These are phyloP conservation scores for Peucedramus taeniatus DNA, from an alignment of 2,113 vertebrate species.

Conservation along the genomic window DNA sequence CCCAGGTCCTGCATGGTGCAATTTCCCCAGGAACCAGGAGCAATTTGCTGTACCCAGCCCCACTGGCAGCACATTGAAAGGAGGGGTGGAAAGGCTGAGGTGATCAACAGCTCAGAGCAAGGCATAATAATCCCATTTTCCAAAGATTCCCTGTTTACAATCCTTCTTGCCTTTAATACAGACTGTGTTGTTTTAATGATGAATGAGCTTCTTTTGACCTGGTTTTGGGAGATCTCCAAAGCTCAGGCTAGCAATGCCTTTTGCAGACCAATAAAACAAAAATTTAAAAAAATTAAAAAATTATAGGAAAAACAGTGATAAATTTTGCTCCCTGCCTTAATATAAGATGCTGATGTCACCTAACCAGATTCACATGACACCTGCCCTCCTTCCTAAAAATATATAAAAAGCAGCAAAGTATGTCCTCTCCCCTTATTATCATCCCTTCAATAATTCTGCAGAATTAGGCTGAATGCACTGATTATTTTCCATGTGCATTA, in stretches of 20 bases:
- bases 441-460: neutral
- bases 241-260: neutral
- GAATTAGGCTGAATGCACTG: neutral
- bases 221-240: neutral
- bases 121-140: neutral
- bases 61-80: fast-evolving
- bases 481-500: conserved; percentile 26
- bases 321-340: neutral
- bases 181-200: neutral
- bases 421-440: neutral
- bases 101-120: neutral
- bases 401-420: neutral
- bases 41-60: neutral
- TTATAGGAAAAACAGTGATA: neutral
- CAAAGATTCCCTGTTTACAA: neutral
- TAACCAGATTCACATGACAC: neutral
- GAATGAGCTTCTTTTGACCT: neutral
- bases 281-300: too few species aligned
- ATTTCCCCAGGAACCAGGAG: neutral
- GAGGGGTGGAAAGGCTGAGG: neutral
- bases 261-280: neutral
- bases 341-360: neutral
- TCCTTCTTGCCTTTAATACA: neutral
- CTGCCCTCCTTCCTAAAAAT: neutral
- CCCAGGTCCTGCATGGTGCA: fast-evolving